Conservation (phyloP, 1,140 invertebrate species). For the Nasonia vitripennis region DNA sequence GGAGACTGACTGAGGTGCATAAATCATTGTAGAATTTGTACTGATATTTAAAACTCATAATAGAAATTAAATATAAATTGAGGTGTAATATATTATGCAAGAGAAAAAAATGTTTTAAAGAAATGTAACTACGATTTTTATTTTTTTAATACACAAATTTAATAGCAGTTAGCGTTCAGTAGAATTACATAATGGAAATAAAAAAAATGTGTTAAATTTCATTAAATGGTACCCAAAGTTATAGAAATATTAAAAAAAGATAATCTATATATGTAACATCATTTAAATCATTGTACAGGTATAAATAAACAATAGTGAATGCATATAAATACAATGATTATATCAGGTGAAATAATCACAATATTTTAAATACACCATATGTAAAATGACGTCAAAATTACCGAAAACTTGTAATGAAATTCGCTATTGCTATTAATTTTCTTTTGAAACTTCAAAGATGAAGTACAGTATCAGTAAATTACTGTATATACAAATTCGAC, state of each 20-base stretch:
- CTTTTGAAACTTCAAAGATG: slow-evolving; percentile 24
- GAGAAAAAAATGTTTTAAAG: neutral
- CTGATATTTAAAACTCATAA: neutral
- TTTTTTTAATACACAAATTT: slow-evolving; percentile 42
- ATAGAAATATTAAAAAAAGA: slow-evolving; percentile 17
- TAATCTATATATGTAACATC: slow-evolving; percentile 11
- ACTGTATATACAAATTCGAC: slow-evolving; percentile 46
- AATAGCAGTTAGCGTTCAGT: slow-evolving; percentile 19
- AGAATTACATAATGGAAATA: slow-evolving; percentile 34
- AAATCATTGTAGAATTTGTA: neutral
- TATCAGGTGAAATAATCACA: slow-evolving; percentile 3
- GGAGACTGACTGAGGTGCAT: neutral
- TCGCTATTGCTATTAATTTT: slow-evolving; percentile 15
- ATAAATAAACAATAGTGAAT: slow-evolving; percentile 18
- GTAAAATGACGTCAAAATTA: slow-evolving; percentile 9
- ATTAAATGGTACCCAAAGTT: slow-evolving; percentile 8
- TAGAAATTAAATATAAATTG: neutral
- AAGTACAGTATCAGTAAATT: slow-evolving; percentile 36
- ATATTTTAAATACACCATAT: neutral
- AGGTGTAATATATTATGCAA: neutral
- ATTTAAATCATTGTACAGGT: neutral
- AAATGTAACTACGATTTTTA: slow-evolving; percentile 19
- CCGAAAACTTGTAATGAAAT: neutral
- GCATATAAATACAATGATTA: slow-evolving; percentile 31
- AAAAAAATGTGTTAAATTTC: slow-evolving; percentile 26